A percentile compares a stretch with the other conserved stretches of the same genome.
Evolutionary conservation across 2,113 vertebrate species (phyloP).

Genomic region (Pogonocichla stellata): DNA sequence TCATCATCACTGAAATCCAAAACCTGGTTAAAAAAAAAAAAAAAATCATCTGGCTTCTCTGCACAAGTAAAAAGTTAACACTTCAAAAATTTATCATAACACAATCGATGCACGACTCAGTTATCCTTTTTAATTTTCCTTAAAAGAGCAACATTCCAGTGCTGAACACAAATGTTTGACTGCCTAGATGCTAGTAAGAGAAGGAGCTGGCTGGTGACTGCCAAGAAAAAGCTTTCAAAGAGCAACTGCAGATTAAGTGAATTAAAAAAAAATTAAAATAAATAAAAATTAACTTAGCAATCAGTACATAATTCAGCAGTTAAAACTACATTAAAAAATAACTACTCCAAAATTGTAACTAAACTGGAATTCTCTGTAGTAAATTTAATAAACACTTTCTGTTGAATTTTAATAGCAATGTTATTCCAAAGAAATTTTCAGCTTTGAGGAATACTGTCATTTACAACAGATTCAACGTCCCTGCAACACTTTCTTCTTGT

Average conservation of each 20-base stretch:
- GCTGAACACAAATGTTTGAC: neutral
- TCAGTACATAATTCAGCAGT: neutral
- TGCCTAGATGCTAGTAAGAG: neutral
- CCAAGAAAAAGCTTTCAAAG: neutral
- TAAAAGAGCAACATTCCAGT: neutral
- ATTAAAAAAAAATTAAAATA: neutral
- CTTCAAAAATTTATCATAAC: neutral
- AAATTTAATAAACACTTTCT: neutral
- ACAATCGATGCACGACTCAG: neutral
- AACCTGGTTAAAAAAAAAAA: constrained; percentile 66
- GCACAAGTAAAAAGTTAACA: neutral
- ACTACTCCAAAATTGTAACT: neutral
- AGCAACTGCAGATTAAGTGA: neutral
- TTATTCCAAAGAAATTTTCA: neutral
- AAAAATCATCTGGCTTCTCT: neutral
- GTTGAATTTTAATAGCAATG: neutral
- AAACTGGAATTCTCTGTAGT: neutral
- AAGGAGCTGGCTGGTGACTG: neutral
- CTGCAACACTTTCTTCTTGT: neutral
- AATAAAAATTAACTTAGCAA: neutral
- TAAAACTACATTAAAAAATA: neutral
- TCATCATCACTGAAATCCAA: constrained; percentile 97
- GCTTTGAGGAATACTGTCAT: neutral
- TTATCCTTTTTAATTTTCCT: neutral
- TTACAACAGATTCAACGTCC: neutral